Evolutionary conservation across 2,888 invertebrate genomes (phyloP).

Genomic region (Cantharis rufa): DNA sequence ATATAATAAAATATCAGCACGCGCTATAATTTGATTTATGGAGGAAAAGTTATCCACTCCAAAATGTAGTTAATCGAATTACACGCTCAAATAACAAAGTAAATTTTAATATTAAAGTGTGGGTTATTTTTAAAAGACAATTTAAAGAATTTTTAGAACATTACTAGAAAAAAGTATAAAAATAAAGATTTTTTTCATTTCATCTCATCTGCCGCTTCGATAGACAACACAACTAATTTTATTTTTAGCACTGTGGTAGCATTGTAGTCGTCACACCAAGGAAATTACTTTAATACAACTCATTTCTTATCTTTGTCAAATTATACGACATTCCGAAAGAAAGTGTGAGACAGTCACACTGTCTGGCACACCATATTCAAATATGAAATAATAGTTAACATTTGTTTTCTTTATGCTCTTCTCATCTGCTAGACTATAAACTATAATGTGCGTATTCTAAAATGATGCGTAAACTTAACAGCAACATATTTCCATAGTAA

Average conservation of each 20-base stretch:
- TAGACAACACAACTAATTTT: constrained; percentile 32
- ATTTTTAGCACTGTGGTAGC: constrained; percentile 32
- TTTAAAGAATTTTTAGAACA: constrained; percentile 32
- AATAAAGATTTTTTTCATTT: constrained; percentile 28
- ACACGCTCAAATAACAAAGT: neutral
- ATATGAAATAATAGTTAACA: constrained; percentile 22
- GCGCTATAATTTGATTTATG: neutral
- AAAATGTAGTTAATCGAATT: neutral
- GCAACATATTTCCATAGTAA: neutral
- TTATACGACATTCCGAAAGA: neutral
- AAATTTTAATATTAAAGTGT: neutral
- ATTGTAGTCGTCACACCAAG: constrained; percentile 24
- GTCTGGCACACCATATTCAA: constrained; percentile 2
- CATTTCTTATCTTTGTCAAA: constrained; percentile 16
- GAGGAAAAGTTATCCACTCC: neutral
- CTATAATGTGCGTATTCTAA: constrained; percentile 27
- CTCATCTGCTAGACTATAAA: constrained; percentile 23
- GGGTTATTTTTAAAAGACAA: constrained; percentile 1
- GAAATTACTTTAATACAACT: constrained; percentile 16
- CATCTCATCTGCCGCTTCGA: constrained; percentile 29
- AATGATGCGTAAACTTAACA: constrained; percentile 22
- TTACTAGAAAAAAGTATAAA: constrained; percentile 27
- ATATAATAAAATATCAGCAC: neutral
- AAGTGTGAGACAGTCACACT: constrained; percentile 2
- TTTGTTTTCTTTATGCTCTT: constrained; percentile 28